These are phyloP conservation scores for Anoplolepis gracilipes DNA, from an alignment of 1,140 invertebrate genomes.

Conservation along the genomic window DNA sequence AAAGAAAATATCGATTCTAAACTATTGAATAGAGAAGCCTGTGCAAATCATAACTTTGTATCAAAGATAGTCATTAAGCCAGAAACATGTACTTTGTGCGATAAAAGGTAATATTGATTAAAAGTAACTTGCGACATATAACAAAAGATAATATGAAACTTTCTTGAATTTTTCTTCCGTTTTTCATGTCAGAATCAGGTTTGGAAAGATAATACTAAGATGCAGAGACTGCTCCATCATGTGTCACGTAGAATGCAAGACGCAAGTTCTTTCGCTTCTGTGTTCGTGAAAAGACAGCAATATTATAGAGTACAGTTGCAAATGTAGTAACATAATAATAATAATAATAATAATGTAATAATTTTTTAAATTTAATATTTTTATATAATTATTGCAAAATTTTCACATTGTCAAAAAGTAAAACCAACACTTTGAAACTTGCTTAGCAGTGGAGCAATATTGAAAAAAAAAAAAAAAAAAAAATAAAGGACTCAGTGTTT, in stretches of 20 bases:
- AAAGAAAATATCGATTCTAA: slow-evolving; percentile 79
- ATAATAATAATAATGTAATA: neutral
- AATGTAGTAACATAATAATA: slow-evolving; percentile 37
- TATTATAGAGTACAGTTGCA: slow-evolving; percentile 84
- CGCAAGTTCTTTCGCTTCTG: slow-evolving; percentile 90
- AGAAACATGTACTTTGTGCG: slow-evolving; percentile 93
- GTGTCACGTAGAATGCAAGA: slow-evolving; percentile 93
- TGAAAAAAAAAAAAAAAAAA: neutral
- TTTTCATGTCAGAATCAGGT: slow-evolving; percentile 88
- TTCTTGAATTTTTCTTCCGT: neutral
- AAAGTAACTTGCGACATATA: neutral
- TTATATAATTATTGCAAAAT: neutral
- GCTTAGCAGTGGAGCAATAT: neutral
- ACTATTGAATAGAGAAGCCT: slow-evolving; percentile 76
- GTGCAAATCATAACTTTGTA: slow-evolving; percentile 90
- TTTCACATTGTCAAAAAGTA: neutral
- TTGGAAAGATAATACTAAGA: slow-evolving; percentile 91
- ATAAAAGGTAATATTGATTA: slow-evolving; percentile 88
- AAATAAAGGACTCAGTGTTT: too few species aligned
- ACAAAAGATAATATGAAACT: neutral
- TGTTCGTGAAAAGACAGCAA: slow-evolving; percentile 90
- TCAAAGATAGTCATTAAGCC: slow-evolving; percentile 94
- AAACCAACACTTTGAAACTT: neutral
- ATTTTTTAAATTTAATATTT: neutral
- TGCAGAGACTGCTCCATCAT: slow-evolving; percentile 92